Conservation (phyloP, 2,113 vertebrate genomes). For the Fregata magnificens region DNA sequence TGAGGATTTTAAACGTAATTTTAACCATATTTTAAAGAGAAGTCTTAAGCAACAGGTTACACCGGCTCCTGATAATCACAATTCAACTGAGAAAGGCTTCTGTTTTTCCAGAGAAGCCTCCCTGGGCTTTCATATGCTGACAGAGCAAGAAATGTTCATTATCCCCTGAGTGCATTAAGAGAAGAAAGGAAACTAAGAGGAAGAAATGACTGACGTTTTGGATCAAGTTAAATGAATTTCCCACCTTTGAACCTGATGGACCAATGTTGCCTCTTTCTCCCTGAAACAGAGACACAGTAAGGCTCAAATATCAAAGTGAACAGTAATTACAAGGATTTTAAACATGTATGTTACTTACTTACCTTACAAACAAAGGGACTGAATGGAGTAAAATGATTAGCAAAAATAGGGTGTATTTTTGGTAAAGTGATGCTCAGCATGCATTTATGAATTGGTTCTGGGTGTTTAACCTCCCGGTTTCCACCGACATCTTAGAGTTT, state of each 20-base stretch:
- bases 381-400: background rate
- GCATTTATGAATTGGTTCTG: background rate
- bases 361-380: background rate
- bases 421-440: background rate
- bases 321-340: background rate
- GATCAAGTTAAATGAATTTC: background rate
- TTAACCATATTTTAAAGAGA: background rate
- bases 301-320: background rate
- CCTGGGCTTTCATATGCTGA: background rate
- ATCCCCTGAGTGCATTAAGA: background rate
- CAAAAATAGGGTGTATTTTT: background rate
- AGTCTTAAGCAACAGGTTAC: background rate
- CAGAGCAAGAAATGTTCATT: background rate
- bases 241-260: conserved; percentile 71
- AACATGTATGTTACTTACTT: background rate
- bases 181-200: background rate
- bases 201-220: background rate
- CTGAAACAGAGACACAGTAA: conserved; percentile 26
- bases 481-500: background rate
- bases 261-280: conserved; percentile 74
- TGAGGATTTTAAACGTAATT: background rate
- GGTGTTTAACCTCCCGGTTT: background rate
- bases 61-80: background rate
- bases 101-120: background rate
- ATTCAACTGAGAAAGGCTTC: background rate